These are phyloP conservation scores for Petrophora chlorosata DNA, from an alignment of 2,888 invertebrate species.

Conservation along the genomic window DNA sequence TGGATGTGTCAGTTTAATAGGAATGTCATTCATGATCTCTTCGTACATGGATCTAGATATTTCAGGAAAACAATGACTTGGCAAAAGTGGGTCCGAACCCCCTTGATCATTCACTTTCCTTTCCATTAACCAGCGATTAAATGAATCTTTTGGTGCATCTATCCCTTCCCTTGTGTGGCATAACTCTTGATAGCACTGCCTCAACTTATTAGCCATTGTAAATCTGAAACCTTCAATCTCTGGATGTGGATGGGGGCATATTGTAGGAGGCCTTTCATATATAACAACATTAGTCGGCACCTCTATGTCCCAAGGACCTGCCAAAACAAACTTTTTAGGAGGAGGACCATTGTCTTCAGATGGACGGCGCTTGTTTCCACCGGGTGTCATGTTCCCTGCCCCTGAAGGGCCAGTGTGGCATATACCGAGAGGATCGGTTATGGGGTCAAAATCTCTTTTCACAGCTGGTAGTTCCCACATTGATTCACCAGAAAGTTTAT, in stretches of 20 bases:
- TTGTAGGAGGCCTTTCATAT: conserved; percentile 92
- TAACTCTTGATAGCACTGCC: conserved; percentile 96
- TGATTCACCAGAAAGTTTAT: conserved; percentile 97
- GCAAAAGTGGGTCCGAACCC: conserved; percentile 95
- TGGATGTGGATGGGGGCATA: conserved; percentile 96
- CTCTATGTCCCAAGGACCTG: conserved; percentile 98
- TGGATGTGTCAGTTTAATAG: conserved; percentile 96
- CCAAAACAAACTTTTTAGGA: conserved; percentile 92
- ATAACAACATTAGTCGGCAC: conserved; percentile 96
- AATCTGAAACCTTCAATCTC: conserved; percentile 95
- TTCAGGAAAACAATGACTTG: conserved; percentile 95
- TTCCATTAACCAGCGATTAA: conserved; percentile 98
- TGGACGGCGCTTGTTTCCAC: conserved; percentile 88
- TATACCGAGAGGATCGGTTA: conserved; percentile 96
- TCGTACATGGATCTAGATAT: conserved; percentile 97
- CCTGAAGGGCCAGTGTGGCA: conserved; percentile 80
- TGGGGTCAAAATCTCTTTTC: conserved; percentile 93
- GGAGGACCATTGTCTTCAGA: conserved; percentile 92
- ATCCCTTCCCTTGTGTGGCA: conserved; percentile 96
- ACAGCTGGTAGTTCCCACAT: conserved; percentile 97
- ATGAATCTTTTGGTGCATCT: conserved; percentile 97
- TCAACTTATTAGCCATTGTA: conserved; percentile 90
- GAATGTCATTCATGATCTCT: conserved; percentile 99
- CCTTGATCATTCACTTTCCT: conserved; percentile 94
- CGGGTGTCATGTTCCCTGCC: conserved; percentile 77